These are phyloP conservation scores for Macrotrachela quadricornifera DNA, from an alignment of 1,140 invertebrate species.

Conservation along the genomic window DNA sequence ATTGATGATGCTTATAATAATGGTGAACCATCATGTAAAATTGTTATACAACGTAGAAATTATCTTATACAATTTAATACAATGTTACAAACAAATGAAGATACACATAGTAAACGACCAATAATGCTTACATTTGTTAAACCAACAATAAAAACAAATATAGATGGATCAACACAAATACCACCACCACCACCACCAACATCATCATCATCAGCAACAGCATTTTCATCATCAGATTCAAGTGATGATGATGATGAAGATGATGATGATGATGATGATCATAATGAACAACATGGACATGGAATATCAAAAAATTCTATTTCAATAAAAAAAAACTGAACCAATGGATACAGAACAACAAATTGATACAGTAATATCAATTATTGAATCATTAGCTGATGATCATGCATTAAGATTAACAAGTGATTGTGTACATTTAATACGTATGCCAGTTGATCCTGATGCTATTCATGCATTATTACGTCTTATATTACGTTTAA, in stretches of 20 bases:
- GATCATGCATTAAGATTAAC: slow-evolving; percentile 1
- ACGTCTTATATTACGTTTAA: slow-evolving; percentile 51
- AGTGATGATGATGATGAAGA: slow-evolving; percentile 10
- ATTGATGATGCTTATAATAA: slow-evolving; percentile 56
- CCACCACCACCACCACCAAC: neutral
- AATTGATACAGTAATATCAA: slow-evolving; percentile 17
- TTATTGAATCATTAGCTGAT: slow-evolving; percentile 13
- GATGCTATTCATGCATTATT: slow-evolving; percentile 56
- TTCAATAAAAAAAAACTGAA: slow-evolving; percentile 9
- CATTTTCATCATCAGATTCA: neutral
- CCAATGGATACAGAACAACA: slow-evolving; percentile 13
- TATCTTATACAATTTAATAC: slow-evolving; percentile 58
- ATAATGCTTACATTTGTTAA: slow-evolving; percentile 46
- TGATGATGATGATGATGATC: slow-evolving; percentile 5
- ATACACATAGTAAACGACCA: slow-evolving; percentile 56
- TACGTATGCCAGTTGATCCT: slow-evolving; percentile 46
- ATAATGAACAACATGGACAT: too few relatives aligned
- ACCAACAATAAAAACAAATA: neutral
- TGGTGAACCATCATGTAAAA: slow-evolving; percentile 1
- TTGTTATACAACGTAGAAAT: slow-evolving; percentile 33
- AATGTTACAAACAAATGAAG: slow-evolving; percentile 50
- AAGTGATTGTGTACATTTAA: slow-evolving; percentile 45
- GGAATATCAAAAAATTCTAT: neutral
- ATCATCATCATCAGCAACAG: neutral
- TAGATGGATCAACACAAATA: neutral